Base-by-base conservation (phyloP, 2,888 invertebrate species). In the Caenorhabditis doughertyi region DNA sequence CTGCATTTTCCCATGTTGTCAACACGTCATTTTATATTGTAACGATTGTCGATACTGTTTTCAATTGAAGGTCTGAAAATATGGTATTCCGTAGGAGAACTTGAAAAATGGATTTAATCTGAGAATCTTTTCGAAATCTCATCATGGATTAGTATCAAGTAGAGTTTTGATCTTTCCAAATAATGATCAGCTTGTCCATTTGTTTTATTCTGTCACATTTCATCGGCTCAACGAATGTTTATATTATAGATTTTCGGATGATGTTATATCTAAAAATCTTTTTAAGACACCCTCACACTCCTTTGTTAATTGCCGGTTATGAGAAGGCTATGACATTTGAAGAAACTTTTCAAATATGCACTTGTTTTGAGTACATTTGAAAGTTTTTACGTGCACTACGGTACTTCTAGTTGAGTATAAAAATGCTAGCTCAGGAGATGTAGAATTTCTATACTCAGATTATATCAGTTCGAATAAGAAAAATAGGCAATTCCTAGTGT, bases 201-300 rank as follows among this genome's bases (percentile, higher is more conserved):
- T 60, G 42, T 25, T 27, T 42, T 16, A 35, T 35, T 35, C 35
- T 35, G 5, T 42, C 18, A 18, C 18, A 16, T n/a, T 18, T 55
- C 11, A 29, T 55, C 29, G 53, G 53, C 53, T 27, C 25, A 16
- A 9, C 3, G 1, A 16, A 16, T 16, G 8, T 18, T 18, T 18
- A 47, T 18, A n/a, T 25, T 39, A 58, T 23, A 47, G 44, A 47
- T 39, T 58, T 39, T 42, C 2, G 25, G n/a, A 58, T 58, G 58
- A 58, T 58, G 58, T 58, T 18, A 39, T 58, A 2, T 60, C 18
- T 39, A 23, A 39, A 58, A 58, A 23, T 27, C 27, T n/a, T 16
- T 21, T 60, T 27, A n/a, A 47, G 25, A 35, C 58, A 58, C 58
- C 58, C 58, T 58, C 58, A 58, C 35, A 13, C 18, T n/a, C 44